Evolutionary conservation across 1,140 invertebrate species (phyloP), one percentile per base, ranked within the genome.

Genomic region (Radopholus similis): DNA sequence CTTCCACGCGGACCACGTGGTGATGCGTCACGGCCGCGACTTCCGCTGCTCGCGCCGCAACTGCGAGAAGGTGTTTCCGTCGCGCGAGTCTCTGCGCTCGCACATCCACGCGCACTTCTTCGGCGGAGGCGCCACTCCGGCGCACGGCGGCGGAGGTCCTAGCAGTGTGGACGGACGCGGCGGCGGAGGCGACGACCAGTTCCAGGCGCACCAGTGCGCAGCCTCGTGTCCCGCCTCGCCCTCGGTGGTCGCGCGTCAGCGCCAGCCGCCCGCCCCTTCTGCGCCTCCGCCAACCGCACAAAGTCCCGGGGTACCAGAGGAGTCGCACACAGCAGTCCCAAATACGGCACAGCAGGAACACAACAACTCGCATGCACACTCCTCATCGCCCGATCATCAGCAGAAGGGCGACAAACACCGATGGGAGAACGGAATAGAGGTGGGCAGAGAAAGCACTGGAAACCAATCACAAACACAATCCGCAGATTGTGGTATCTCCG

Each of bases 51-150:
- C 75, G 21, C 55, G 58, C 23, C 49, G 54, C 4, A 60, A 77
- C 42, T 75, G 74, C 42, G 74, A 75, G 23, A 77, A 74, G 28
- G 66, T 75, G 23, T 75, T 68, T 35, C 74, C 74, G 6, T 74
- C 49, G 9, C 28, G 58, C 18, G 70, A 73, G 2, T 66, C 70
- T 13, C 51, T 75, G 13, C 28, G 71, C 13, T 42, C 40, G 38
- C 74, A 75, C 55, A 37, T 75, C 38, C 21, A 34, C 28, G 58
- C 66, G 1, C 74, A 75, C 53, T 75, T 77, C 42, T 62, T 71
- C 26, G 72, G 72, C 3, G 70, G 71, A 2, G 49, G 49, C 18
- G 72, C 71, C 21, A 71, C 71, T 5, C 65, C 68, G 21, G 47
- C 21, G 30, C 47, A 51, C 30, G 47, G n/a, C 18, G 58, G 49